Conservation (phyloP, 1,140 invertebrate genomes). For the Theocolax elegans region DNA sequence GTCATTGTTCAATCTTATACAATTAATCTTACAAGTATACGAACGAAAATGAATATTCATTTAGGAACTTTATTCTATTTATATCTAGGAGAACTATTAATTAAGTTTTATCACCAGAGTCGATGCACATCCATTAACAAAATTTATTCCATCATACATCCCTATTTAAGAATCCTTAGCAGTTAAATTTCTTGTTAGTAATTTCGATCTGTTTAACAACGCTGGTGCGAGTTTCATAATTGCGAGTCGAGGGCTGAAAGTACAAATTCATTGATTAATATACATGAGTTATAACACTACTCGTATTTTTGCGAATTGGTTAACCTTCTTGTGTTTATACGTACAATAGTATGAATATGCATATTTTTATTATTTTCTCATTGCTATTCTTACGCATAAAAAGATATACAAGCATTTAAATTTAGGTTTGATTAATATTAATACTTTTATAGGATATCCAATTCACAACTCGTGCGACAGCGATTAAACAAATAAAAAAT, state of each 20-base stretch:
- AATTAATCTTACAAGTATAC: neutral
- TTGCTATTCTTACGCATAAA: too few relatives aligned
- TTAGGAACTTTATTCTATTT: slow-evolving; percentile 26
- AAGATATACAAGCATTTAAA: too few relatives aligned
- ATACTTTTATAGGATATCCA: too few relatives aligned
- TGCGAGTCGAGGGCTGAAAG: slow-evolving; percentile 23
- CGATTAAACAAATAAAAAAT: neutral
- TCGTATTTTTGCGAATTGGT: too few relatives aligned
- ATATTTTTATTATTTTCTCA: too few relatives aligned
- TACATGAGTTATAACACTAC: too few relatives aligned
- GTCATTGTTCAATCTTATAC: neutral
- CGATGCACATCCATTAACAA: neutral
- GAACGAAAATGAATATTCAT: slow-evolving; percentile 4
- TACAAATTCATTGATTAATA: too few relatives aligned
- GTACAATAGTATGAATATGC: too few relatives aligned
- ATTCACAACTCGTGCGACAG: too few relatives aligned
- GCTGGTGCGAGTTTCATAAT: slow-evolving; percentile 31
- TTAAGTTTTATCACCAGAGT: neutral
- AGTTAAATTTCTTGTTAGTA: neutral
- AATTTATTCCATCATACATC: neutral
- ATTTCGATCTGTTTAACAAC: slow-evolving; percentile 1
- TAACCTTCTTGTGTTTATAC: too few relatives aligned
- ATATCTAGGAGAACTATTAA: neutral
- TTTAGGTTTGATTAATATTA: too few relatives aligned
- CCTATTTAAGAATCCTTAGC: neutral